Evolutionary conservation across 2,888 invertebrate species (phyloP), one percentile per base, ranked within the genome.

Genomic region (Busseola fusca): DNA sequence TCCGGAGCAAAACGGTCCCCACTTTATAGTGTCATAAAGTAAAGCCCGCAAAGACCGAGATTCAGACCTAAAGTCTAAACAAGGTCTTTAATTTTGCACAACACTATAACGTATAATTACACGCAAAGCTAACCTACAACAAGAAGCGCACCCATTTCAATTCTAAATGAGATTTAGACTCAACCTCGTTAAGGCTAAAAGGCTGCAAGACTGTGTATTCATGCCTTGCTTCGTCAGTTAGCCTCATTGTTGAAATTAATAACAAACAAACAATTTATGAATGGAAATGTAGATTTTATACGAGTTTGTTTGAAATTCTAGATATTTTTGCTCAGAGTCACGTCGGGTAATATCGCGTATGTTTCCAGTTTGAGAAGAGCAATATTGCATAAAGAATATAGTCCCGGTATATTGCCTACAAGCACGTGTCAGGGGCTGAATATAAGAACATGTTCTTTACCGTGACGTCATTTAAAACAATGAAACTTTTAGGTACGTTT

Each of bases 151-250:
- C 64, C 80, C 72, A 67, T 73, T 80, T 71, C 62, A 80, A 83
- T 76, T 73, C 76, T 71, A 72, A 83, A 83, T 76, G 69, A 81
- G 83, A 71, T 80, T 80, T 72, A 81, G 77, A 68, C 76, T 54
- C 60, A 71, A 72, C 64, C 69, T 56, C 69, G 71, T 79, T 72
- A 80, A 56, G 34, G 21, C 69, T 69, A 64, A 78, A 69, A 78
- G 50, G 58, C 59, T 64, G 27, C 30, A 62, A 45, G 60, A 64
- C 57, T 60, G 78, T 74, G 69, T 68, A 66, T 66, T 78, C 68
- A 66, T 56, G 42, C 68, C 59, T 68, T 64, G 68, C 52, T 74
- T n/a, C 68, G 9, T 69, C 64, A 69, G 68, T 74, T 78, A 78
- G 34, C n/a, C 65, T 57, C 76, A 57, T 71, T 71, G n/a, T n/a